Conservation (phyloP, 2,797 vertebrate species). For the Salarias fasciatus region DNA sequence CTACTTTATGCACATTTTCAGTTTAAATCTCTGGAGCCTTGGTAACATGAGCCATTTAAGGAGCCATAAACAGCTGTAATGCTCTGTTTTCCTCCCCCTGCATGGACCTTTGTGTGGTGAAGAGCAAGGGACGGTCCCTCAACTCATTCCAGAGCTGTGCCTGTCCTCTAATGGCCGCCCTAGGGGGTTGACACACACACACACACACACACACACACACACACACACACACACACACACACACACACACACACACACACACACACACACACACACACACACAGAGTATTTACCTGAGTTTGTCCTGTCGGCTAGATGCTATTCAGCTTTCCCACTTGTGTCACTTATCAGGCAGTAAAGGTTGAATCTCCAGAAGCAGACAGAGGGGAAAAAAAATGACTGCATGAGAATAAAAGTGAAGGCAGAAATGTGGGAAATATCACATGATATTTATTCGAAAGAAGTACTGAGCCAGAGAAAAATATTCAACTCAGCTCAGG, state of each 20-base stretch:
- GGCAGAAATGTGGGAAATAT: constrained; percentile 3
- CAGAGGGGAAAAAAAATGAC: constrained; percentile 1
- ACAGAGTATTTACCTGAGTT: constrained; percentile 31
- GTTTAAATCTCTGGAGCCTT: neutral
- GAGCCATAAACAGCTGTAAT: too few relatives aligned
- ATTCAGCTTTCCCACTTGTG: constrained; percentile 21
- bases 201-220: neutral
- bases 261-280: constrained; percentile 6
- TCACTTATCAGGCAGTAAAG: constrained; percentile 27
- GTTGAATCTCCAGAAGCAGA: constrained; percentile 7
- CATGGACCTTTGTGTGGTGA: neutral
- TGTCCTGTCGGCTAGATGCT: constrained; percentile 24
- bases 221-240: neutral
- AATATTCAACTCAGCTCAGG: neutral
- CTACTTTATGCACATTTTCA: too few relatives aligned
- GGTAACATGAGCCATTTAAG: neutral
- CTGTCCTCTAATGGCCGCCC: constrained; percentile 38
- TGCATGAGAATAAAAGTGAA: constrained; percentile 9
- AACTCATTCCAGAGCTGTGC: constrained; percentile 8
- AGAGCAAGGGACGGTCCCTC: neutral
- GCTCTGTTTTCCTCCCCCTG: too few relatives aligned
- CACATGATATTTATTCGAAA: constrained; percentile 3
- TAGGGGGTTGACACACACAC: constrained; percentile 3
- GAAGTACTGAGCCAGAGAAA: neutral
- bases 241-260: neutral